Conservation (phyloP, 2,113 vertebrate species). For the Oplegnathus fasciatus region DNA sequence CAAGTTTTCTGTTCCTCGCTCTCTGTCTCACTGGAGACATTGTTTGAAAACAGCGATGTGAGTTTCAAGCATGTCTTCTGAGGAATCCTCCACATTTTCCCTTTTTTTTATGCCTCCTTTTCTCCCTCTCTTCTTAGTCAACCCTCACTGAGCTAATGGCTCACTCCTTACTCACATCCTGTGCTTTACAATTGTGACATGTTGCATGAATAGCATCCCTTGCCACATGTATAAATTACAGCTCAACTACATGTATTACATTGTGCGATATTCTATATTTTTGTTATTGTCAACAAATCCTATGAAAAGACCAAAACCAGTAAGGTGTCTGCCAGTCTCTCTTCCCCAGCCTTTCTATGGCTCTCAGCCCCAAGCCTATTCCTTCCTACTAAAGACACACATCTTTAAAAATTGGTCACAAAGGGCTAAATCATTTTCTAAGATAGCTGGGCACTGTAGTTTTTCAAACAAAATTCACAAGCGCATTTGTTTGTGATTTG, state of each 20-base stretch:
- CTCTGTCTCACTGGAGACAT: conserved; percentile 61
- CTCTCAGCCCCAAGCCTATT: neutral
- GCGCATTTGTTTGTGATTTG: neutral
- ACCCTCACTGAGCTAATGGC: conserved; percentile 23
- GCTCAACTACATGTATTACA: neutral
- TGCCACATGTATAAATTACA: neutral
- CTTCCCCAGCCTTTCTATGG: neutral
- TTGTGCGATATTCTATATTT: too few relatives aligned
- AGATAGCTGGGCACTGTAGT: neutral
- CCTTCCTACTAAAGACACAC: neutral
- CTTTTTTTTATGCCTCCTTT: conserved; percentile 1
- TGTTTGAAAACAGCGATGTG: conserved; percentile 64
- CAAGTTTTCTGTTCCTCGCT: conserved; percentile 64
- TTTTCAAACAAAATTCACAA: neutral
- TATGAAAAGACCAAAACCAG: neutral
- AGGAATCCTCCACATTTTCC: conserved; percentile 35
- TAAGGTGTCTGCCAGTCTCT: neutral
- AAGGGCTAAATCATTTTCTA: neutral
- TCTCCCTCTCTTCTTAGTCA: conserved; percentile 10
- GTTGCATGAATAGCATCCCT: neutral
- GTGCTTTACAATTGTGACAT: conserved; percentile 8
- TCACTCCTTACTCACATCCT: conserved; percentile 13
- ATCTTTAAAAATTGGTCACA: neutral
- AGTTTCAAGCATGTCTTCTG: conserved; percentile 51
- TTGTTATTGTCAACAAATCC: neutral